Evolutionary conservation across 2,888 invertebrate species (phyloP).

Genomic region (Rapana venosa): DNA sequence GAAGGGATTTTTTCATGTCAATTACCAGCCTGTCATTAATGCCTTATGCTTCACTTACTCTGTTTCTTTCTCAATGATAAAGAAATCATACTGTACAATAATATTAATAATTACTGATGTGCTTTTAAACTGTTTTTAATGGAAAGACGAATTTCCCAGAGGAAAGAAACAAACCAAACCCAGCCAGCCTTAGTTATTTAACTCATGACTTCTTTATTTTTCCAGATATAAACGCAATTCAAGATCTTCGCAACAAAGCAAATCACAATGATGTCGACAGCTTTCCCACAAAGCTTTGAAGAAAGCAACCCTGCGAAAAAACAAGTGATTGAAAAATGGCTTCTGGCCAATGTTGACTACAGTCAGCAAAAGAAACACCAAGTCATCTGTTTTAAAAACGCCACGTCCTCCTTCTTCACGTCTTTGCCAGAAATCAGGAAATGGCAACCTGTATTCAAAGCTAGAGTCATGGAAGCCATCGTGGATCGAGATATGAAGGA

Average conservation of each 20-base stretch:
- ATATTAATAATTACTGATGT: too few species aligned
- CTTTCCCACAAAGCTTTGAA: conserved; percentile 44
- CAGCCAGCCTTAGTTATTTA: background rate
- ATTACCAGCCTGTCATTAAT: too few species aligned
- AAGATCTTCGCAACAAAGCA: background rate
- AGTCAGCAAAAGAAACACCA: conserved; percentile 24
- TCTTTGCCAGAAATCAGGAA: conserved; percentile 48
- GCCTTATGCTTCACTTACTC: too few species aligned
- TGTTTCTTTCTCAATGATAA: too few species aligned
- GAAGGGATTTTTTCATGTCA: too few species aligned
- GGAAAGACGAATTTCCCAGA: too few species aligned
- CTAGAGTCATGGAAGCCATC: conserved; percentile 53
- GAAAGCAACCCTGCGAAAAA: conserved; percentile 45
- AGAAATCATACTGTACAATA: too few species aligned
- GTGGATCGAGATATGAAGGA: conserved; percentile 64
- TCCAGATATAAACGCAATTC: background rate
- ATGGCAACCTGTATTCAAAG: conserved; percentile 53
- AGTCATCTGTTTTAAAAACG: conserved; percentile 45
- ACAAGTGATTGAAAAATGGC: conserved; percentile 26
- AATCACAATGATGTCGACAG: conserved; percentile 18
- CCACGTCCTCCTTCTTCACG: conserved; percentile 44
- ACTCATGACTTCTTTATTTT: background rate
- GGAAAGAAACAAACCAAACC: too few species aligned
- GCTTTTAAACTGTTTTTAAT: too few species aligned
- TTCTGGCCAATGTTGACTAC: conserved; percentile 7